phyloP scores from a whole-genome alignment of 2,113 vertebrate genomes.

The Corythoichthys intestinalis region DNA sequence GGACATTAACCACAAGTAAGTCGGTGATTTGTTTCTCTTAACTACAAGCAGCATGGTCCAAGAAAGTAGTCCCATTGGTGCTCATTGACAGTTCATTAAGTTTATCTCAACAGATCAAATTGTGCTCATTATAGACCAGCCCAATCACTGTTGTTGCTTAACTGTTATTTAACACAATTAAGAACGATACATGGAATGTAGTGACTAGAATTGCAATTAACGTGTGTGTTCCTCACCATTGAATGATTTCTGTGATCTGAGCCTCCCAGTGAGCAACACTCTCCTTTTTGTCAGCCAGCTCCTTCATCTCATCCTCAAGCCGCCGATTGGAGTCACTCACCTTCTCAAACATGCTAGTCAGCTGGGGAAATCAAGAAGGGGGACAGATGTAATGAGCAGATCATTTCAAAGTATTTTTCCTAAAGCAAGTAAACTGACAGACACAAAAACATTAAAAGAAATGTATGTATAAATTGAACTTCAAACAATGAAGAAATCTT shows the following conservation, averaged over 20 bases:
- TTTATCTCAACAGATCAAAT: not conserved
- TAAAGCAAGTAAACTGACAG: not conserved
- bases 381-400: not conserved
- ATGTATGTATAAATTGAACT: not conserved
- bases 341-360: constrained; percentile 81
- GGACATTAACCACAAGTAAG: not conserved
- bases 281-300: constrained; percentile 94
- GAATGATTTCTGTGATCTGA: constrained; percentile 98
- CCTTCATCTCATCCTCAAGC: constrained; percentile 92
- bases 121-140: too few relatives aligned
- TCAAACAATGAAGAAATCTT: not conserved
- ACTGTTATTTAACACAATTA: not conserved
- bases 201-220: not conserved
- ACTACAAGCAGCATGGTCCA: not conserved
- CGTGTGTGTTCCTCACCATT: constrained; percentile 80
- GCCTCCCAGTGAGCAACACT: constrained; percentile 98
- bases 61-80: not conserved
- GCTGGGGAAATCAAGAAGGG: constrained; percentile 60
- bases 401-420: not conserved
- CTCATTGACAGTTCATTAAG: not conserved
- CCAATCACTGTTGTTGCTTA: too few relatives aligned
- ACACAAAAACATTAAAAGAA: not conserved
- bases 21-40: not conserved
- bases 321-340: constrained; percentile 81
- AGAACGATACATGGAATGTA: not conserved